phyloP scores from a whole-genome alignment of 2,113 vertebrate species.

The Rutilus rutilus region DNA sequence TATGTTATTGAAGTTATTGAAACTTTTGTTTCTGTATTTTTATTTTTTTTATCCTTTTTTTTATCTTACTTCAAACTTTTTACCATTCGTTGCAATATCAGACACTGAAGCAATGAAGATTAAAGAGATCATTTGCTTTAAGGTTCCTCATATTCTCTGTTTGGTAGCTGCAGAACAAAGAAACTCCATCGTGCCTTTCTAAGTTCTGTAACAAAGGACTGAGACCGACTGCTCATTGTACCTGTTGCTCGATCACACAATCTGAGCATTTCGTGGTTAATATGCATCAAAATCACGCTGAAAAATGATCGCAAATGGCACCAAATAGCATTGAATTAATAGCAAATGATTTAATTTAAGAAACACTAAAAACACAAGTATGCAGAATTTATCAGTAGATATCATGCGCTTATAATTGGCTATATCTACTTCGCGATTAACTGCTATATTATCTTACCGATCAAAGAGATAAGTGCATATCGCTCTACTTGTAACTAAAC shows the following conservation, averaged over 20 bases:
- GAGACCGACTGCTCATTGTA: slow-evolving; percentile 67
- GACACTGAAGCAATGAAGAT: background rate
- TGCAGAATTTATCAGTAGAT: background rate
- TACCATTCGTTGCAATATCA: background rate
- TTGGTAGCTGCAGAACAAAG: slow-evolving; percentile 72
- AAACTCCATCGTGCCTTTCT: slow-evolving; percentile 61
- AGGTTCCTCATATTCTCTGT: background rate
- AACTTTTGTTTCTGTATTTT: background rate
- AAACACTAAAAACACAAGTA: background rate
- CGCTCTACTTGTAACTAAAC: background rate
- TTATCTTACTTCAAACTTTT: background rate
- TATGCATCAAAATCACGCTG: background rate
- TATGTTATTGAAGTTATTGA: background rate
- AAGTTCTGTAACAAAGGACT: slow-evolving; percentile 78
- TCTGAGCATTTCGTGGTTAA: background rate
- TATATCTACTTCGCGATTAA: background rate
- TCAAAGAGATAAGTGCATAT: background rate
- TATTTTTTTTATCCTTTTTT: background rate
- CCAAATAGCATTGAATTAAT: background rate
- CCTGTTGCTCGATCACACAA: slow-evolving; percentile 76
- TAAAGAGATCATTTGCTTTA: background rate
- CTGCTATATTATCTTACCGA: background rate
- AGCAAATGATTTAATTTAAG: background rate
- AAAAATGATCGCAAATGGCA: background rate
- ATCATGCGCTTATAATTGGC: background rate